These are phyloP conservation scores for Megatriorchis doriae DNA, from an alignment of 2,113 vertebrate species.

Conservation along the genomic window DNA sequence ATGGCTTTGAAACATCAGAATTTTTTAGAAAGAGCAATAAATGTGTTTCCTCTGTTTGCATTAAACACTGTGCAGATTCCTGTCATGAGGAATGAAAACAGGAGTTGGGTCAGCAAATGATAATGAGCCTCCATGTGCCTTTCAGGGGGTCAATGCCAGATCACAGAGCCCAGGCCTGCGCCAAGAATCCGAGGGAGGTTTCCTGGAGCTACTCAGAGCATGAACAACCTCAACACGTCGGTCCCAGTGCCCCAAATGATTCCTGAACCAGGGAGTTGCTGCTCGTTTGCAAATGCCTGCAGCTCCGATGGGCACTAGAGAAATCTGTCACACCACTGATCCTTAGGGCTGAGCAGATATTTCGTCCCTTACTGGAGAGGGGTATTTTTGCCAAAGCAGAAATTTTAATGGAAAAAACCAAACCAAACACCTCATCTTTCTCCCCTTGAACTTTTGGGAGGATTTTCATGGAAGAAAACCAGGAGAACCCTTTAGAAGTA, in stretches of 20 bases:
- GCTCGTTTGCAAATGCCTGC: background rate
- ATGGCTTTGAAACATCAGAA: conserved; percentile 15
- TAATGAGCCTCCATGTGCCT: conserved; percentile 49
- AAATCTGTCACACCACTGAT: background rate
- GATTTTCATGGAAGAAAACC: background rate
- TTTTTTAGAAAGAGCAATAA: conserved; percentile 59
- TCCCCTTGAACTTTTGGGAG: conserved; percentile 2
- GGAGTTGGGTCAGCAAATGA: conserved; percentile 62
- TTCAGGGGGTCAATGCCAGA: conserved; percentile 61
- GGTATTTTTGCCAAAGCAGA: background rate
- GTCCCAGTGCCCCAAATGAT: background rate
- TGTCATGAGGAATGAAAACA: conserved; percentile 67
- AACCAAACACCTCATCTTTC: background rate
- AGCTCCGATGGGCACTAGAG: background rate
- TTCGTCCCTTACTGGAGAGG: background rate
- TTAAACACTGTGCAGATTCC: conserved; percentile 56
- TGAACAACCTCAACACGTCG: background rate
- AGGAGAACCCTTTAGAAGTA: background rate
- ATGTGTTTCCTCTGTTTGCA: conserved; percentile 53
- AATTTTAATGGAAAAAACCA: background rate
- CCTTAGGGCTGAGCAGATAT: background rate
- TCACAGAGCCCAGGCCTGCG: background rate
- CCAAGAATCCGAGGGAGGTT: conserved; percentile 57
- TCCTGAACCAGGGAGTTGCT: background rate
- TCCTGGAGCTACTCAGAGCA: conserved; percentile 29